Percentiles rank a stretch among this genome's conserved stretches.
Evolutionary conservation across 1,140 invertebrate species (phyloP).

Genomic region (Tetramorium parvispinum): DNA sequence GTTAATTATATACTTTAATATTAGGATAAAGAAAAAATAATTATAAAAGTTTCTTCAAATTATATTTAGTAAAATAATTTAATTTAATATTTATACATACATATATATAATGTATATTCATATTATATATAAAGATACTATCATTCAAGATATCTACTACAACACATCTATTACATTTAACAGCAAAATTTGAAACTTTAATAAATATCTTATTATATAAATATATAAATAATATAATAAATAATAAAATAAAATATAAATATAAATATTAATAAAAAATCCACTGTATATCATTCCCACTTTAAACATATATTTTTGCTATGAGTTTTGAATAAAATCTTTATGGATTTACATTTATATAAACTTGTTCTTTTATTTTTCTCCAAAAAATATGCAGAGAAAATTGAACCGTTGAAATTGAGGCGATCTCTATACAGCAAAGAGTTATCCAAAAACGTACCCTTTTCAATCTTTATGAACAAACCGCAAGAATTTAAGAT

Average conservation of each 20-base stretch:
- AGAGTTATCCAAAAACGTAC: background rate
- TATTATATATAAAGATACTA: no score
- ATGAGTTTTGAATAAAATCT: background rate
- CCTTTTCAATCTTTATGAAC: background rate
- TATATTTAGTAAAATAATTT: no score
- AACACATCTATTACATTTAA: background rate
- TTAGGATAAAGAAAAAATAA: no score
- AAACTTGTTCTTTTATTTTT: background rate
- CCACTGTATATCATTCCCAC: background rate
- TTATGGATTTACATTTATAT: background rate
- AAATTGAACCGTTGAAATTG: background rate
- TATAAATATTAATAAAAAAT: no score
- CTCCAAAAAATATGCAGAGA: background rate
- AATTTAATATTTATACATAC: no score
- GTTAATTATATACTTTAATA: background rate
- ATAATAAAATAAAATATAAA: no score
- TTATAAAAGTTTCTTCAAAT: no score
- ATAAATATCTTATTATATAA: no score
- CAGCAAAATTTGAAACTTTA: background rate
- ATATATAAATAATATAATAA: no score
- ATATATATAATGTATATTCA: no score
- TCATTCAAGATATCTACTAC: background rate
- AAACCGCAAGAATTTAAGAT: background rate
- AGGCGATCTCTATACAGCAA: background rate
- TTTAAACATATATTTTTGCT: background rate